Base-by-base conservation (phyloP, 2,113 vertebrate genomes). In the Triplophysa tibetana region DNA sequence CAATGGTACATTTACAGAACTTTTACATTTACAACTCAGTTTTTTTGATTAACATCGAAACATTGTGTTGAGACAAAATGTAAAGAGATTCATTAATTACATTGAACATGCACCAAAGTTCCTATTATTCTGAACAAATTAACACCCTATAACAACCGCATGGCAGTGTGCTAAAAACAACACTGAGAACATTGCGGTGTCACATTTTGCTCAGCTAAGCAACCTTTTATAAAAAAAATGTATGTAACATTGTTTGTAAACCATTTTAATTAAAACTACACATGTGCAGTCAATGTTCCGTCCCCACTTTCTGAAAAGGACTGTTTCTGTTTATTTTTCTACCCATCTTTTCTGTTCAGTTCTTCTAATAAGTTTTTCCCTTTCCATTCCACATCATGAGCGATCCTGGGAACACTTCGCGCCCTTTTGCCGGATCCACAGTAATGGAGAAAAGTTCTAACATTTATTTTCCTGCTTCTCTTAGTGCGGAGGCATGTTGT, bases 391-490 rank as follows among this genome's bases (percentile, higher is more conserved):
- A 61, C 63, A 26, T 41, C n/a, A 45, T 17, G 21, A 75, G 69
- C 16, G 33, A 81, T 77, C 56, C 77, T 77, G 77, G 26, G 74
- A 85, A 63, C 77, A 68, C 66, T 38, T 50, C n/a, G 7, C 19
- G 26, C 73, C 73, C 69, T 78, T 80, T 82, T 54, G 75, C 68
- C 68, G 26, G 43, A 48, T 41, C 67, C 78, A 56, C 75, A 66
- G 68, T 69, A 11, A n/a, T 67, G 75, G 67, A 75, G 83, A 70
- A 81, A 82, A 66, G 63, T 63, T 61, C 68, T 65, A 75, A 74
- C 64, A 81, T 85, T 82, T 80, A 65, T 83, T 85, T 85, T 85
- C 70, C 69, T 83, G 64, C 74, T 58, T 82, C 68, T 82, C 77
- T 74, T 74, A 52, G 41, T 63, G 77, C 69, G 26, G 43, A 52